These are phyloP conservation scores for Zaprionus nigranus DNA, from an alignment of 1,140 invertebrate species.

Conservation along the genomic window DNA sequence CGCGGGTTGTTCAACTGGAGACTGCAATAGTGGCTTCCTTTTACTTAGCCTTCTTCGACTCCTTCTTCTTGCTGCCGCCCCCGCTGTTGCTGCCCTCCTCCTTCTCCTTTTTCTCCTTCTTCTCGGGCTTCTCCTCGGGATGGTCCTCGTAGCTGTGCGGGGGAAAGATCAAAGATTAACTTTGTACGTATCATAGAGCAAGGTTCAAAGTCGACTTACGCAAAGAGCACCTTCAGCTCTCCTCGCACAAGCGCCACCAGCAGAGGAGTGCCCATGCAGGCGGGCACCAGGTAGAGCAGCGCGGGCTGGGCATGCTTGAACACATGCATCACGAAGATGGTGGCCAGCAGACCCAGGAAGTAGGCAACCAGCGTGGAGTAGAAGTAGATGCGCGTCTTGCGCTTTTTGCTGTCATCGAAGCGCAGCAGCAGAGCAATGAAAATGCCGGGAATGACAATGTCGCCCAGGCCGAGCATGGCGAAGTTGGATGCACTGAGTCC, in stretches of 20 bases:
- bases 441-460: conserved; percentile 99
- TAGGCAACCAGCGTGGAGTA: conserved; percentile 97
- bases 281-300: conserved; percentile 97
- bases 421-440: conserved; percentile 98
- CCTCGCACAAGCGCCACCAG: conserved; percentile 94
- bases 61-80: conserved; percentile 76
- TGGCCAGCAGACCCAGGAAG: conserved; percentile 95
- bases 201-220: conserved; percentile 88
- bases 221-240: conserved; percentile 95
- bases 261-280: conserved; percentile 96
- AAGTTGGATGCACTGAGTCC: conserved; percentile 97
- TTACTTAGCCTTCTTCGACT: conserved; percentile 81
- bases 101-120: conserved; percentile 84
- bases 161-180: background rate
- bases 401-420: conserved; percentile 96
- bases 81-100: conserved; percentile 53
- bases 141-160: conserved; percentile 88
- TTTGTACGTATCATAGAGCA: background rate
- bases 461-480: conserved; percentile 99
- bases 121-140: conserved; percentile 85
- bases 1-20: conserved; percentile 39
- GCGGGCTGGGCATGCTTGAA: conserved; percentile 99
- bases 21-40: background rate
- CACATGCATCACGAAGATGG: conserved; percentile 99
- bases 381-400: conserved; percentile 96